Evolutionary conservation across 1,140 invertebrate species (phyloP).

Genomic region (Scaptomyza hsui): DNA sequence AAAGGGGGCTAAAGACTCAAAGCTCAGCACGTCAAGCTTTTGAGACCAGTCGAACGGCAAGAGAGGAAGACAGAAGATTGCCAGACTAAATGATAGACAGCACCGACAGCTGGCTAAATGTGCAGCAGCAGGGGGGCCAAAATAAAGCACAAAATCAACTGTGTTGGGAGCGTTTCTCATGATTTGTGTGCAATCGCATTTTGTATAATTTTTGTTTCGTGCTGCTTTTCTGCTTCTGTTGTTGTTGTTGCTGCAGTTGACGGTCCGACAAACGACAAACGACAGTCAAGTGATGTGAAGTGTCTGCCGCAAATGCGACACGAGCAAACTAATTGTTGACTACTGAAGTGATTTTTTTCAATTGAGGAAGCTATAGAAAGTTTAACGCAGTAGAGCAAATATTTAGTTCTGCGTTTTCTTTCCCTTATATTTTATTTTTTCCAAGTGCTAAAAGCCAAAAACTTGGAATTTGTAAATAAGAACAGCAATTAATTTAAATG

Average conservation of each 20-base stretch:
- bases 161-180: constrained; percentile 50
- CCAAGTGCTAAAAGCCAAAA: background rate
- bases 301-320: constrained; percentile 53
- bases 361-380: constrained; percentile 36
- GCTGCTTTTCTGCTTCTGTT: constrained; percentile 8
- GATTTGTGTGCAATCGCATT: constrained; percentile 54
- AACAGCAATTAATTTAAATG: too few relatives aligned
- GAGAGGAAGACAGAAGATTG: constrained; percentile 33
- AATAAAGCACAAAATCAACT: constrained; percentile 17
- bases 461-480: background rate
- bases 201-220: constrained; percentile 39
- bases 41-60: constrained; percentile 27
- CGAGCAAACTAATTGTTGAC: constrained; percentile 60
- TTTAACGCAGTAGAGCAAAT: constrained; percentile 7
- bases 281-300: constrained; percentile 51
- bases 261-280: constrained; percentile 38
- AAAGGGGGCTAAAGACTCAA: constrained; percentile 49
- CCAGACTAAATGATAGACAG: constrained; percentile 10
- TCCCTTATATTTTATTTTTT: background rate
- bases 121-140: constrained; percentile 35
- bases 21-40: constrained; percentile 44
- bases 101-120: constrained; percentile 35
- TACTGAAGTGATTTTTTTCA: constrained; percentile 31
- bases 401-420: too few relatives aligned
- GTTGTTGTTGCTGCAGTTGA: constrained; percentile 32